Conservation (phyloP, 2,113 vertebrate genomes). For the Marcusenius ussheri region DNA sequence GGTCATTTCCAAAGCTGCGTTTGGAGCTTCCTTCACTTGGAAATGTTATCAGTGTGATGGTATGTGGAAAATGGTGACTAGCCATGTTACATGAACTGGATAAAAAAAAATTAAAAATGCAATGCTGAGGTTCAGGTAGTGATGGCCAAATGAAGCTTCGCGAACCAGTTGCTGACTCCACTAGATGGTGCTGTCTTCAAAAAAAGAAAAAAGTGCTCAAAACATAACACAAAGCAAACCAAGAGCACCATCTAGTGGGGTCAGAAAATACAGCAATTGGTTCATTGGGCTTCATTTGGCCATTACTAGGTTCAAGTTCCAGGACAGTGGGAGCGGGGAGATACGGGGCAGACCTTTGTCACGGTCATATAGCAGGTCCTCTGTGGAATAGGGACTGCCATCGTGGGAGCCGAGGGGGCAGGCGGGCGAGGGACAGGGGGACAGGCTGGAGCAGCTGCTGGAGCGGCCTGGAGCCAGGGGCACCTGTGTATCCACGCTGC, state of each 20-base stretch:
- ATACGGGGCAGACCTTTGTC: constrained; percentile 82
- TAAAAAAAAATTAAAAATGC: background rate
- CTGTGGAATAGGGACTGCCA: constrained; percentile 88
- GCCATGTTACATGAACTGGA: background rate
- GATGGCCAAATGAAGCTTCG: too few species aligned
- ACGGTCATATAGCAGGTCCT: constrained; percentile 84
- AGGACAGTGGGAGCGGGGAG: background rate
- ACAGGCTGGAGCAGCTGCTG: constrained; percentile 79
- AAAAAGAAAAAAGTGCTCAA: too few species aligned
- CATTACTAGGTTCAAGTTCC: too few species aligned
- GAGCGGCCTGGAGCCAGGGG: constrained; percentile 79
- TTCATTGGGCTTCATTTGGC: too few species aligned
- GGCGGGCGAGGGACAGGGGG: constrained; percentile 83
- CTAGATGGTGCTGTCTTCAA: too few species aligned
- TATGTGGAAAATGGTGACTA: background rate
- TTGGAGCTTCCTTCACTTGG: background rate
- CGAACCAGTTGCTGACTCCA: too few species aligned
- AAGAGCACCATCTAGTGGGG: too few species aligned
- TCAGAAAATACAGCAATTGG: too few species aligned
- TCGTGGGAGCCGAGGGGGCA: constrained; percentile 86
- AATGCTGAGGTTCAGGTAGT: background rate
- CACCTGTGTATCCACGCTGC: constrained; percentile 85
- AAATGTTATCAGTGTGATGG: background rate
- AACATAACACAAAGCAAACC: too few species aligned
- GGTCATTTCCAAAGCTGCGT: background rate